Evolutionary conservation across 2,888 invertebrate genomes (phyloP).

Genomic region (Gari tellinella): DNA sequence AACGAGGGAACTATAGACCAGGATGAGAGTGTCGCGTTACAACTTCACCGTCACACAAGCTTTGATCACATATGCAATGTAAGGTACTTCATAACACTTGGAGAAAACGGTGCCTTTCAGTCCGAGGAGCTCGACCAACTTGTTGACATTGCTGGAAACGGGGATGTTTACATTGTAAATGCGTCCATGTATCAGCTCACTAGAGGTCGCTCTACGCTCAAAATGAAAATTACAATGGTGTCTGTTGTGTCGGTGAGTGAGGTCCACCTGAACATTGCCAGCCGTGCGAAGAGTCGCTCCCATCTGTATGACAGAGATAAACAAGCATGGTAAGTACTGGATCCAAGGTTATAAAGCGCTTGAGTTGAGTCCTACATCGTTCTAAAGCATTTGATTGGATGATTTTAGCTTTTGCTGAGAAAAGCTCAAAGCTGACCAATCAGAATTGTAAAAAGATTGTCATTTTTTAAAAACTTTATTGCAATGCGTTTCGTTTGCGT

Average conservation of each 20-base stretch:
- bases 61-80: conserved; percentile 92
- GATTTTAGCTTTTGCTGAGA: too few relatives aligned
- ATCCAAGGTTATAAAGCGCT: too few relatives aligned
- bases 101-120: conserved; percentile 77
- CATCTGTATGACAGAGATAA: conserved; percentile 92
- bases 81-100: conserved; percentile 87
- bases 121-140: conserved; percentile 79
- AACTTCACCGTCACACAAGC: conserved; percentile 90
- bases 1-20: conserved; percentile 75
- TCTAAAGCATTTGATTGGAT: too few relatives aligned
- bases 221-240: conserved; percentile 90
- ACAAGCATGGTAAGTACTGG: conserved; percentile 88
- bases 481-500: too few relatives aligned
- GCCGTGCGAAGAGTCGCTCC: conserved; percentile 74
- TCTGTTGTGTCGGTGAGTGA: conserved; percentile 90
- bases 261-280: conserved; percentile 83
- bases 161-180: conserved; percentile 76
- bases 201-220: conserved; percentile 84
- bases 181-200: conserved; percentile 73
- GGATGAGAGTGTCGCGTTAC: conserved; percentile 82
- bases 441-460: too few relatives aligned
- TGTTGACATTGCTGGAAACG: conserved; percentile 78
- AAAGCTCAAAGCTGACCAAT: too few relatives aligned
- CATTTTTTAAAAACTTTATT: too few relatives aligned
- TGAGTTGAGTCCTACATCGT: too few relatives aligned